Base-by-base conservation (phyloP, 2,888 invertebrate genomes). In the Netelia inedita region DNA sequence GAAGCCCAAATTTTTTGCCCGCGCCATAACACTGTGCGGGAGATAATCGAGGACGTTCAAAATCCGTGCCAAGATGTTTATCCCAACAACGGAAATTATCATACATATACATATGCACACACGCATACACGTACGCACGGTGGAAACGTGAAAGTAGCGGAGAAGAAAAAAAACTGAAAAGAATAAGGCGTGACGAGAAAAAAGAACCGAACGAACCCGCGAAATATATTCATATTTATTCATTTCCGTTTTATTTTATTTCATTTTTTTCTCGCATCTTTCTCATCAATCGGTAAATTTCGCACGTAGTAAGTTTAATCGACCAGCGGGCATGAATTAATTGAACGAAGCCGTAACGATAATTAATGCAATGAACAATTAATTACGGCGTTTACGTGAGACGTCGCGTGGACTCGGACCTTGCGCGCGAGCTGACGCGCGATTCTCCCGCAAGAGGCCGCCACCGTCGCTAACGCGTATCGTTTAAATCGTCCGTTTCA, bases 401-500 rank as follows among this genome's bases (percentile, higher is more conserved):
- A 21, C 19, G 43, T 23, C 11, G 23, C 23, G n/a, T 23, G 5
- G 23, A 41, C 1, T 11, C 5, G 10, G 66, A 23, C 16, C 19
- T 21, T 35, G 65, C 16, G 35, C 35, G 35, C 35, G 66, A 23
- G 11, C 19, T 21, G 23, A 41, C 16, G 35, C 35, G 35, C 35
- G 35, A 35, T 35, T 35, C 35, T 35, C 35, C 35, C 35, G 35
- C 35, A 35, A 35, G 35, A 35, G 35, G 35, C 35, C 35, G 35
- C 35, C 35, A 35, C 35, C 5, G 35, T 35, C 35, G 35, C 35
- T 35, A 82, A 82, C 59, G 75, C 46, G 71, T 65, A 65, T 75
- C 76, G 75, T 82, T 82, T 75, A 74, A 82, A 73, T 73, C 59
- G 50, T 28, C 46, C 73, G 61, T 63, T 73, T 73, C 72, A 43